These are phyloP conservation scores for Gila robusta DNA, from an alignment of 2,797 vertebrate genomes.

Conservation along the genomic window DNA sequence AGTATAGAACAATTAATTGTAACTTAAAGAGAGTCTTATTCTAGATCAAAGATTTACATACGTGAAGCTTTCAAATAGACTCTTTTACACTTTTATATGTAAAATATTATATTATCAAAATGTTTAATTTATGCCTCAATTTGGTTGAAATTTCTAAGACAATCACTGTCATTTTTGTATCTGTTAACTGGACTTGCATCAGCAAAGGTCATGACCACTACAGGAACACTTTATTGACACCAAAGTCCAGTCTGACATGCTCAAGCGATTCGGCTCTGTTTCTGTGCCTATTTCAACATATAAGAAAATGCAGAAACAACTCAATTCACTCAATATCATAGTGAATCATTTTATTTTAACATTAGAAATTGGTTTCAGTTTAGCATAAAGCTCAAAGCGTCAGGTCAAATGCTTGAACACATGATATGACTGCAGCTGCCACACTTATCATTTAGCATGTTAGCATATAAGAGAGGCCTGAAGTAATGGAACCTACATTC, in stretches of 20 bases:
- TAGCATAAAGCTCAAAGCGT: background rate
- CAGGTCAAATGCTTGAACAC: background rate
- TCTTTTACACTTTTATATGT: background rate
- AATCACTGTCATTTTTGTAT: conserved; percentile 12
- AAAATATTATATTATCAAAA: background rate
- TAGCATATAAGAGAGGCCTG: conserved; percentile 25
- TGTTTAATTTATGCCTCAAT: background rate
- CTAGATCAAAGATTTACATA: background rate
- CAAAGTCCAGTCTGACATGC: conserved; percentile 43
- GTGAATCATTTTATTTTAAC: background rate
- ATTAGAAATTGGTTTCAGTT: background rate
- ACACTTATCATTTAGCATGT: conserved; percentile 28
- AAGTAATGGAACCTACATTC: conserved; percentile 38
- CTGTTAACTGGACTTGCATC: conserved; percentile 35
- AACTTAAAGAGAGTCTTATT: background rate
- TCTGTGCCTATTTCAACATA: background rate
- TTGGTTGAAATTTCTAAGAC: background rate
- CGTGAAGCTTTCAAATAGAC: conserved; percentile 15
- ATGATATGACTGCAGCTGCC: conserved; percentile 29
- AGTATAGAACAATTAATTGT: background rate
- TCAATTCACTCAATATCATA: background rate
- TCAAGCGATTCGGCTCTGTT: background rate
- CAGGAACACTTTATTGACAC: conserved; percentile 40
- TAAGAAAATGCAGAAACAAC: background rate
- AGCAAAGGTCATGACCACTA: conserved; percentile 37